Evolutionary conservation across 2,113 vertebrate genomes (phyloP).

Genomic region (Paramisgurnus dabryanus): DNA sequence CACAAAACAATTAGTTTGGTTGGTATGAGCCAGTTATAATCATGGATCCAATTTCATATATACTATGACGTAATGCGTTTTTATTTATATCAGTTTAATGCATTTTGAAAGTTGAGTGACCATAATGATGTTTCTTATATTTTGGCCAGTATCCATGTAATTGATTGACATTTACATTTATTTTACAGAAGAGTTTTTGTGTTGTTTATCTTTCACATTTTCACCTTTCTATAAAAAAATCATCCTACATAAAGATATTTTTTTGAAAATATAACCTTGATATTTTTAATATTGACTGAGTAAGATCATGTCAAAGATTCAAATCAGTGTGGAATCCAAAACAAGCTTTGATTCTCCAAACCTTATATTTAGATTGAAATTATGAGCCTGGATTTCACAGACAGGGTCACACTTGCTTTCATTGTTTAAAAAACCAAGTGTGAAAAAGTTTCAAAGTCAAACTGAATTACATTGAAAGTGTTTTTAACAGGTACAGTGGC

Average conservation of each 20-base stretch:
- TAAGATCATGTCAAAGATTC: too few species aligned
- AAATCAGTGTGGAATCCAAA: too few species aligned
- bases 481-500: constrained; percentile 92
- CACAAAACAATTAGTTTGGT: neutral
- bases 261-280: too few species aligned
- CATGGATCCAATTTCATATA: neutral
- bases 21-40: constrained; percentile 13
- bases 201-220: neutral
- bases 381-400: too few species aligned
- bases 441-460: neutral
- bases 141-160: neutral
- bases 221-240: too few species aligned
- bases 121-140: neutral
- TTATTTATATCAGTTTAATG: neutral
- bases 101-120: neutral
- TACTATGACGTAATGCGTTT: neutral
- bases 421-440: too few species aligned
- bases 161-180: neutral
- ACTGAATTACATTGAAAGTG: neutral
- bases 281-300: too few species aligned
- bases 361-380: too few species aligned
- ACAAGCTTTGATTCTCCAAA: too few species aligned
- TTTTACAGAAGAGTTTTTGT: neutral
- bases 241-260: neutral
- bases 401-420: too few species aligned